Percentiles rank a stretch among this genome's conserved stretches.
Conservation (phyloP, 92 coral and sea anemone species). For the Paragorgia papillata region DNA sequence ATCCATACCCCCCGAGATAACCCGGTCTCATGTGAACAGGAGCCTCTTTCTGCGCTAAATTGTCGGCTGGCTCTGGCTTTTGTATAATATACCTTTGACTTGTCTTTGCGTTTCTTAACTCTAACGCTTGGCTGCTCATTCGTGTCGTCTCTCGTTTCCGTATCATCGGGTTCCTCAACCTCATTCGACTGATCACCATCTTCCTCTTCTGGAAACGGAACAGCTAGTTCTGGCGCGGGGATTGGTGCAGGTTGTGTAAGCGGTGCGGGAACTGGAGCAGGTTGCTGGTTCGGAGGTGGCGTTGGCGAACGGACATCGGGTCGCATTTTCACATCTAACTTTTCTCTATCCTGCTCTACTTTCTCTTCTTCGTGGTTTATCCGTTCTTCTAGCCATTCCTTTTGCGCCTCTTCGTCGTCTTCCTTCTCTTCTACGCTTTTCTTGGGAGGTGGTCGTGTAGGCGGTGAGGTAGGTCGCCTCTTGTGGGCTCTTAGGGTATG, state of each 20-base stretch:
- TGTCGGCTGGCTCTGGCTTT: too few relatives aligned
- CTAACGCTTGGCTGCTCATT: background rate
- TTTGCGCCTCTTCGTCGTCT: background rate
- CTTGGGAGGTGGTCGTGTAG: conserved; percentile 25
- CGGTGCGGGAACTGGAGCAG: conserved; percentile 40
- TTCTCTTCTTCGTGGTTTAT: background rate
- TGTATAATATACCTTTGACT: background rate
- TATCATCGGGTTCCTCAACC: background rate
- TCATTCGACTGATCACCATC: conserved; percentile 8
- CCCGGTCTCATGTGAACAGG: too few relatives aligned
- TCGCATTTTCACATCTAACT: background rate
- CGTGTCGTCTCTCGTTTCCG: conserved; percentile 1
- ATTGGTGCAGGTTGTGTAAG: conserved; percentile 17
- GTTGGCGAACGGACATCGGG: conserved; percentile 27
- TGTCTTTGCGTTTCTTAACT: background rate
- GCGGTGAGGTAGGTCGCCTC: conserved; percentile 22
- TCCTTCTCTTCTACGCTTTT: conserved; percentile 21
- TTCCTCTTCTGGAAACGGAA: conserved; percentile 25
- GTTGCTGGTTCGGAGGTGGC: conserved; percentile 37
- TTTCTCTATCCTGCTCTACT: conserved; percentile 12
- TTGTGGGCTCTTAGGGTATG: conserved; percentile 14
- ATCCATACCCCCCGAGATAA: too few relatives aligned
- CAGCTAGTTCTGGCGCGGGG: conserved; percentile 31
- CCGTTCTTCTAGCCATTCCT: background rate
- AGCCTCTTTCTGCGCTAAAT: too few relatives aligned